A percentile compares a stretch with the other conserved stretches of the same genome.
Evolutionary conservation across 2,113 vertebrate genomes (phyloP).

Genomic region (Herpailurus yagouaroundi): DNA sequence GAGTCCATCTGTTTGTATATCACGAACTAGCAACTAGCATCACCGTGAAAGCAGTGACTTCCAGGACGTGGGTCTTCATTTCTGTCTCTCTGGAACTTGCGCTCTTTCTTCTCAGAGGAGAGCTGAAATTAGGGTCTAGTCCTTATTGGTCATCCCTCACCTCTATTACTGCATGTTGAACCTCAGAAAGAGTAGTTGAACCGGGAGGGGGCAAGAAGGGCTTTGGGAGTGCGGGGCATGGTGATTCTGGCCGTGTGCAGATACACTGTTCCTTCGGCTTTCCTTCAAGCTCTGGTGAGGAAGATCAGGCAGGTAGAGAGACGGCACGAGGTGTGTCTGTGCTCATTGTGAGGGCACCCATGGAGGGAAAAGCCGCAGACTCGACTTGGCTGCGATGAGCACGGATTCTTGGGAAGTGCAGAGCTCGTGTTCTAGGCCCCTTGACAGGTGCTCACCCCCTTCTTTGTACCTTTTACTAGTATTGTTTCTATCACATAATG

Average conservation of each 20-base stretch:
- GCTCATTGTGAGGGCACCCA: rapidly evolving
- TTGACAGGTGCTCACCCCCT: not conserved
- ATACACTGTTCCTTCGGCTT: not conserved
- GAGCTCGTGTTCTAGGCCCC: too few species aligned
- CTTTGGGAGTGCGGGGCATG: not conserved
- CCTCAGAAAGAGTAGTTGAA: not conserved
- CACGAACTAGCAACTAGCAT: not conserved
- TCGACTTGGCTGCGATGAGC: not conserved
- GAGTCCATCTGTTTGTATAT: not conserved
- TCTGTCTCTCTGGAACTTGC: not conserved
- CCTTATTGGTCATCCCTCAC: not conserved
- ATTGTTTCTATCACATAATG: not conserved
- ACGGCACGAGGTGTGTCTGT: not conserved
- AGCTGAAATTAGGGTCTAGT: not conserved
- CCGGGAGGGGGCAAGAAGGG: not conserved
- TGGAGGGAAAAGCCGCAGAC: not conserved
- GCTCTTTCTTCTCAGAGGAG: not conserved
- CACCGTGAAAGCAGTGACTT: not conserved
- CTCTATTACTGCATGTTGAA: not conserved
- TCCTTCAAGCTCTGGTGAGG: not conserved
- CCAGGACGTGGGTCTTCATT: not conserved
- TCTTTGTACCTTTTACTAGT: not conserved
- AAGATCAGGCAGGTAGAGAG: not conserved
- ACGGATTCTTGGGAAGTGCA: not conserved
- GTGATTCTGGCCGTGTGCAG: not conserved